A percentile compares a stretch with the other conserved stretches of the same genome.
Evolutionary conservation across 2,113 vertebrate species (phyloP).

Genomic region (Tragulus kanchil): DNA sequence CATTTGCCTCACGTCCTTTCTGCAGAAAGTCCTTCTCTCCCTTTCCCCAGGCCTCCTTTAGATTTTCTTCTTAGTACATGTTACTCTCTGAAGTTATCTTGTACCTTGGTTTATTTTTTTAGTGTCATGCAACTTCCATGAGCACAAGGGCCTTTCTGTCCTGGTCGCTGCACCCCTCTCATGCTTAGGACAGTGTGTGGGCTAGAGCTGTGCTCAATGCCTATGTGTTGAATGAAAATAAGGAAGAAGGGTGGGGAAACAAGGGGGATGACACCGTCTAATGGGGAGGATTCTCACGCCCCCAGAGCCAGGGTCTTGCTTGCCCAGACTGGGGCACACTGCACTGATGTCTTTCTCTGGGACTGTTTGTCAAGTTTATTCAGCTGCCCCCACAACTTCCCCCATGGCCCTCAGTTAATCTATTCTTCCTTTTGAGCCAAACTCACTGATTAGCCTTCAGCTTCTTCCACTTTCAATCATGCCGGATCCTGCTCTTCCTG

Average conservation of each 20-base stretch:
- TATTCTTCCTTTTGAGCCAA: not conserved
- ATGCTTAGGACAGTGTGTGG: not conserved
- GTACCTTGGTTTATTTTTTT: not conserved
- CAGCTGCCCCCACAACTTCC: not conserved
- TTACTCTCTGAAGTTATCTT: not conserved
- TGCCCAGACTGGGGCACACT: not conserved
- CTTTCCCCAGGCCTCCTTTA: not conserved
- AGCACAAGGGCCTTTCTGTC: not conserved
- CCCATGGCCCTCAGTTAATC: not conserved
- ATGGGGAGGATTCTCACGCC: not conserved
- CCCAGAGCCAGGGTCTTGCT: not conserved
- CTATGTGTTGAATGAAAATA: not conserved
- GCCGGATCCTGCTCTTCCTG: not conserved
- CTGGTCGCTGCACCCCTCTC: not conserved
- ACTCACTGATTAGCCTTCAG: not conserved
- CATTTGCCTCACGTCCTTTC: not conserved
- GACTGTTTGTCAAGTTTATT: not conserved
- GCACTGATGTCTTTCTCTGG: not conserved
- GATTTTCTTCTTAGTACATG: not conserved
- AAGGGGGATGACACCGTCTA: too few relatives aligned
- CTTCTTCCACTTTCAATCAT: slow-evolving; percentile 30
- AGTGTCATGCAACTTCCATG: not conserved
- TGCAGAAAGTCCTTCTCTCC: not conserved
- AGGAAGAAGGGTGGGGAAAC: not conserved
- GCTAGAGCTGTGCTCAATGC: not conserved